These are phyloP conservation scores for Gymnosoma rotundatum DNA, from an alignment of 2,888 invertebrate genomes.

Conservation along the genomic window DNA sequence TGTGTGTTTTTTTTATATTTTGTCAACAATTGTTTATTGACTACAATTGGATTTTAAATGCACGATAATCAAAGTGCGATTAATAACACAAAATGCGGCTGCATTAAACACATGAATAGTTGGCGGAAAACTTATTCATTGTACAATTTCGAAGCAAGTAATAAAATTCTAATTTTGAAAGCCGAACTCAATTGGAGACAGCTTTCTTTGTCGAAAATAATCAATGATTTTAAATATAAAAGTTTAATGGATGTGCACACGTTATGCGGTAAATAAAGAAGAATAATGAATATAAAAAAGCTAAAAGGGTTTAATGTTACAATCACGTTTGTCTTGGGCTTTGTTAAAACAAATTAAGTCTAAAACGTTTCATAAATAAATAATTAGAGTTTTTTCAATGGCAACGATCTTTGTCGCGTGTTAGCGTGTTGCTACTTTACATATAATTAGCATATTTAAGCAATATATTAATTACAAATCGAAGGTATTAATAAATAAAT, in stretches of 20 bases:
- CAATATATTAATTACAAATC: slow-evolving; percentile 49
- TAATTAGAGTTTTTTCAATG: slow-evolving; percentile 8
- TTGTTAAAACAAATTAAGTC: slow-evolving; percentile 63
- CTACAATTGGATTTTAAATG: slow-evolving; percentile 69
- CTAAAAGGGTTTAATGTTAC: slow-evolving; percentile 58
- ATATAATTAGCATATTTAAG: slow-evolving; percentile 49
- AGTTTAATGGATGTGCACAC: slow-evolving; percentile 52
- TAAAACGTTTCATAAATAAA: slow-evolving; percentile 53
- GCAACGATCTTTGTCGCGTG: slow-evolving; percentile 59
- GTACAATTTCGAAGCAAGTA: slow-evolving; percentile 8
- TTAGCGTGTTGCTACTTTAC: slow-evolving; percentile 12
- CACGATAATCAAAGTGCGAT: slow-evolving; percentile 70
- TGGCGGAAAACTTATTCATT: slow-evolving; percentile 46
- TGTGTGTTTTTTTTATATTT: too few relatives aligned
- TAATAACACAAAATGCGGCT: slow-evolving; percentile 67
- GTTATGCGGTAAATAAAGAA: neutral
- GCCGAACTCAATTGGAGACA: slow-evolving; percentile 52
- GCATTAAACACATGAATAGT: slow-evolving; percentile 42
- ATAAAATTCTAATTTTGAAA: slow-evolving; percentile 15
- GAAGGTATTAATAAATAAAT: neutral
- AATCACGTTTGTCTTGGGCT: slow-evolving; percentile 59
- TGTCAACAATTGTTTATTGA: slow-evolving; percentile 62
- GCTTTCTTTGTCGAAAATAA: slow-evolving; percentile 43
- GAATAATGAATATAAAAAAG: slow-evolving; percentile 7
- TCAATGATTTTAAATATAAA: slow-evolving; percentile 44